Evolutionary conservation across 1,140 invertebrate species (phyloP), one percentile per base, ranked within the genome.

Genomic region (Aricia agestis): DNA sequence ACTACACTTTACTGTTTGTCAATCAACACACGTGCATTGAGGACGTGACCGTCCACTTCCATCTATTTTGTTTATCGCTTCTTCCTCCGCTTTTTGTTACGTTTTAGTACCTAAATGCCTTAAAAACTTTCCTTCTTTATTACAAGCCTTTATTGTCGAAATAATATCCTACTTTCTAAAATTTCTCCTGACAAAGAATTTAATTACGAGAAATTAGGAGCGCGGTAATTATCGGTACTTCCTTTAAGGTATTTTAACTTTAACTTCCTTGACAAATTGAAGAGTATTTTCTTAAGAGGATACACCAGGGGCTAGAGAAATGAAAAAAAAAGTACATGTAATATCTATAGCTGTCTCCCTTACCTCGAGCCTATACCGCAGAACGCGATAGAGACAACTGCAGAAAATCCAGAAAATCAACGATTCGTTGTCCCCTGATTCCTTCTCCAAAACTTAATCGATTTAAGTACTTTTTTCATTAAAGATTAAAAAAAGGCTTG

Each of bases 1-100:
- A 59, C 58, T 59, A 59, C 58, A 59, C 58, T 19, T 58, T 15
- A 15, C 57, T 59, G n/a, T 59, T 17, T 59, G 58, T 52, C 10
- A 52, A 52, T 52, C 45, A 52, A 52, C 45, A 52, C 45, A 52
- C 45, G 45, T 13, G 13, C 45, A 52, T 52, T 52, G 45, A 52
- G 36, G 13, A 52, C 45, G 45, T 52, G 45, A 15, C 45, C 45
- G 36, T 13, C 11, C 45, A 9, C 45, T 15, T 11, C 45, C 45
- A 13, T 9, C 10, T 52, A 9, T 13, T 15, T 52, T 11, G 45
- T 13, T 13, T 13, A 52, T 52, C 13, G 11, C 11, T 52, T 52
- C 45, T 4, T 36, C 36, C 36, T 5, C 36, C 36, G 36, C 36
- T 52, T 52, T 13, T 52, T 13, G 45, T 13, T 52, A 52, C 45